Evolutionary conservation across 2,888 invertebrate genomes (phyloP).

Genomic region (Neoascia interrupta): DNA sequence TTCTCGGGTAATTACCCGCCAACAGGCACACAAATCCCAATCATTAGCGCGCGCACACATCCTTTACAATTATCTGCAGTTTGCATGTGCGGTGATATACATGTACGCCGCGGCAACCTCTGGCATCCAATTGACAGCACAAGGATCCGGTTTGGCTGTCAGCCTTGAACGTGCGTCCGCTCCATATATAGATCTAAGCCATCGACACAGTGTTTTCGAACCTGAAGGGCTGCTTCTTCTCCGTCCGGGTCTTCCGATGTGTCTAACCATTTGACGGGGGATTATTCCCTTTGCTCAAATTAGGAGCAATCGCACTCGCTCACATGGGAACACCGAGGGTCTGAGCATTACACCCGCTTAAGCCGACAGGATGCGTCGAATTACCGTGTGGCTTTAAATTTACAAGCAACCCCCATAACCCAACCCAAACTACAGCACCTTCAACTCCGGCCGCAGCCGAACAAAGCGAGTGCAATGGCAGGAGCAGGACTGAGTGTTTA

Average conservation of each 20-base stretch:
- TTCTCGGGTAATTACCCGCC: slow-evolving; percentile 51
- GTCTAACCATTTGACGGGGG: slow-evolving; percentile 13
- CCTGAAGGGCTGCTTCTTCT: not conserved
- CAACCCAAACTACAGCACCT: no score
- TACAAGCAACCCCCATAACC: no score
- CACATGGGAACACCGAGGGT: not conserved
- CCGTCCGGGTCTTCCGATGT: not conserved
- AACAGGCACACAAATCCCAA: slow-evolving; percentile 40
- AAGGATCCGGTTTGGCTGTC: slow-evolving; percentile 17
- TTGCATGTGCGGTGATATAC: not conserved
- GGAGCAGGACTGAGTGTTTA: slow-evolving; percentile 17
- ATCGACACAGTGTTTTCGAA: not conserved
- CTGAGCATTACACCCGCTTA: not conserved
- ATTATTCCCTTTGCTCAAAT: slow-evolving; percentile 32
- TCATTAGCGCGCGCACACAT: slow-evolving; percentile 50
- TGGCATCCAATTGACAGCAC: slow-evolving; percentile 18
- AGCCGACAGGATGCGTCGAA: slow-evolving; percentile 2
- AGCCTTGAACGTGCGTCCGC: slow-evolving; percentile 13
- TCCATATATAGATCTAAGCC: not conserved
- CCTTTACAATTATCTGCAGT: slow-evolving; percentile 18
- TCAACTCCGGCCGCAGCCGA: not conserved
- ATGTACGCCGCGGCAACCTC: not conserved
- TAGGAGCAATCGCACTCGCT: slow-evolving; percentile 5
- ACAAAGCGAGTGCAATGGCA: not conserved
- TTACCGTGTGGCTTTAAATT: slow-evolving; percentile 3